Evolutionary conservation across 1,140 invertebrate genomes (phyloP), one percentile per base, ranked within the genome.

Genomic region (Halyomorpha halys): DNA sequence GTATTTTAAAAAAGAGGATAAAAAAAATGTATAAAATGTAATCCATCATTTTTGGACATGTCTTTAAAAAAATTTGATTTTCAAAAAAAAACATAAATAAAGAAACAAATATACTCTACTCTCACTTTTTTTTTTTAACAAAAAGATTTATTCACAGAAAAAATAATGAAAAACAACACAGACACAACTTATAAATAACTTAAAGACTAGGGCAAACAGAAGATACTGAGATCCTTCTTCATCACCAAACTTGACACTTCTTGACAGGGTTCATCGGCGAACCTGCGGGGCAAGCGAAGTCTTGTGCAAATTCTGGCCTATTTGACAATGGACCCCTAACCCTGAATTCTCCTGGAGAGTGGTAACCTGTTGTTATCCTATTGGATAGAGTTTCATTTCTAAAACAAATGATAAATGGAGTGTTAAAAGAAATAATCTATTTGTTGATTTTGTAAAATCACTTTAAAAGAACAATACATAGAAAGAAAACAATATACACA

Each of bases 271-370:
- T 96, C 91, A 97, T 94, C 23, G 79, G 82, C 0, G 86, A 84
- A 2, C 85, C 86, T 0, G 78, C 63, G 0, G 89, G 86, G 75
- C 94, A 98, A 54, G 87, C 84, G 76, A 94, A 97, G 74, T 94
- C 91, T 63, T 80, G 75, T 0, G 89, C 78, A 76, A 97, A 98
- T 63, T 94, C 87, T 59, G 84, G 80, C 77, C 90, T 87, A 73
- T 98, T 98, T 39, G 90, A 90, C 18, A 97, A 75, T 0, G 93
- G 89, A 6, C 94, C 93, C 51, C 89, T 78, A 0, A 97, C 90
- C 44, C 93, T 84, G 79, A 87, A 93, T 64, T 84, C 80, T 23
- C 84, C 85, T 0, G 89, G 89, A 19, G 88, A 89, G 72, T 91
- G 88, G 66, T 82, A 80, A 61, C 89, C 81, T 54, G 71, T 72